Base-by-base conservation (phyloP, 2,888 invertebrate genomes). In the Euphydryas editha region DNA sequence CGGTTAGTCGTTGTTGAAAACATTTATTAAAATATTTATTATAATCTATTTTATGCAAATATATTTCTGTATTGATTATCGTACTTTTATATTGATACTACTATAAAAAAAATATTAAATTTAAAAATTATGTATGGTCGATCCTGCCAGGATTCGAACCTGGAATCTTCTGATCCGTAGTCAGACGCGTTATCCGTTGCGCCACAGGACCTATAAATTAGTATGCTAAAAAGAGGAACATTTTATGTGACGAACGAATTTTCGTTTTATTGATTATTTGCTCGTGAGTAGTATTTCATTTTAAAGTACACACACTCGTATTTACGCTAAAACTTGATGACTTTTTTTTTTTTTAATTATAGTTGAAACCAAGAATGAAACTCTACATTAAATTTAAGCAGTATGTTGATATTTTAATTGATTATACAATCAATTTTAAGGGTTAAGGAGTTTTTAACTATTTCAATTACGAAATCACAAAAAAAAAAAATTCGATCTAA, bases 181-280 rank as follows among this genome's bases (percentile, higher is more conserved):
- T 94, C 94, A 94, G 94, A 94, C 94, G 94, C 94, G 94, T 94
- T 94, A 94, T 94, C 93, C 94, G 84, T 94, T 94, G 94, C 94
- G 94, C 94, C 94, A 94, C 94, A 94, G 90, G 94, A 93, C 94
- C 93, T 17, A 39, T 36, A 2, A 1, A 0, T 0, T 10, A 2
- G 0, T 17, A 2, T 2, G n/a, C 17, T 17, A 30, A 54, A 36
- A 54, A 30, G 11, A 24, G 15, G 15, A 51, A 24, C 7, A 15
- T 11, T 21, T 51, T 51, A 51, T n/a, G 20, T 15, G 51, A 6
- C 11, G n/a, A 1, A 0, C 8, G n/a, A n/a, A 24, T 21, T 15
- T 24, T 54, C 17, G 6, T 24, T 24, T 24, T 24, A 24, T 24
- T 24, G n/a, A n/a, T n/a, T n/a, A n/a, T n/a, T n/a, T n/a, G n/a